A percentile compares a stretch with the other conserved stretches of the same genome.
Evolutionary conservation across 2,113 vertebrate species (phyloP).

Genomic region (Pachypanchax playfairii): DNA sequence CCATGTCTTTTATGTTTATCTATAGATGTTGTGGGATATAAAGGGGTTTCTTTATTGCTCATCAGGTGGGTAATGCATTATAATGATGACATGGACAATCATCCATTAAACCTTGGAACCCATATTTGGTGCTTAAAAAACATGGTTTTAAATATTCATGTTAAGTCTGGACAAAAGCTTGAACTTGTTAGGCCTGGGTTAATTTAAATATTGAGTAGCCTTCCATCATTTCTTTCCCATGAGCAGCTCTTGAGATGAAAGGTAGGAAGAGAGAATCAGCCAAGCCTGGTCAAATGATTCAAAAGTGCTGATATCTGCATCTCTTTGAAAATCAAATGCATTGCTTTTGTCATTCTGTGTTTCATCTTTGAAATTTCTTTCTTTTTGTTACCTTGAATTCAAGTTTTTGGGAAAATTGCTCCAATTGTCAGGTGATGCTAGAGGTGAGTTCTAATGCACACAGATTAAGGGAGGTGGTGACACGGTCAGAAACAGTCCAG

Average conservation of each 20-base stretch:
- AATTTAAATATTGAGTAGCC: constrained; percentile 76
- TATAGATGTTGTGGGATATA: constrained; percentile 17
- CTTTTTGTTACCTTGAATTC: constrained; percentile 49
- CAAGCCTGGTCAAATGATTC: constrained; percentile 70
- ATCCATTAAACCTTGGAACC: constrained; percentile 53
- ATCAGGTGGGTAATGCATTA: constrained; percentile 35
- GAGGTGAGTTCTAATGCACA: too few relatives aligned
- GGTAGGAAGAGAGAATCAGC: constrained; percentile 67
- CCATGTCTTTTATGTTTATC: neutral
- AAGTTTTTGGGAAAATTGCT: constrained; percentile 35
- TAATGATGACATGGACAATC: constrained; percentile 18
- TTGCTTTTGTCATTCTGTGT: constrained; percentile 49
- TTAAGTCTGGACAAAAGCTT: constrained; percentile 63
- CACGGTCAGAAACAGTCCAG: too few relatives aligned
- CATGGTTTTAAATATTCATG: constrained; percentile 74
- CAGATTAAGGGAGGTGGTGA: too few relatives aligned
- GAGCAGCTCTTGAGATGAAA: constrained; percentile 79
- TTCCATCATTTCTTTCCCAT: constrained; percentile 69
- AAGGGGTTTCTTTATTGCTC: constrained; percentile 45
- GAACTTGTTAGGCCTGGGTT: constrained; percentile 65
- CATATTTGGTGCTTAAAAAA: constrained; percentile 48
- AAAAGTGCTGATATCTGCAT: constrained; percentile 77
- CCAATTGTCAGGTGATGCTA: too few relatives aligned
- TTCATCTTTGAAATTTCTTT: constrained; percentile 70
- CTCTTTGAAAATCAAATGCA: constrained; percentile 80